Percentiles rank a stretch among this genome's conserved stretches.
Conservation (phyloP, 1,140 invertebrate genomes). For the Zaprionus davidi region DNA sequence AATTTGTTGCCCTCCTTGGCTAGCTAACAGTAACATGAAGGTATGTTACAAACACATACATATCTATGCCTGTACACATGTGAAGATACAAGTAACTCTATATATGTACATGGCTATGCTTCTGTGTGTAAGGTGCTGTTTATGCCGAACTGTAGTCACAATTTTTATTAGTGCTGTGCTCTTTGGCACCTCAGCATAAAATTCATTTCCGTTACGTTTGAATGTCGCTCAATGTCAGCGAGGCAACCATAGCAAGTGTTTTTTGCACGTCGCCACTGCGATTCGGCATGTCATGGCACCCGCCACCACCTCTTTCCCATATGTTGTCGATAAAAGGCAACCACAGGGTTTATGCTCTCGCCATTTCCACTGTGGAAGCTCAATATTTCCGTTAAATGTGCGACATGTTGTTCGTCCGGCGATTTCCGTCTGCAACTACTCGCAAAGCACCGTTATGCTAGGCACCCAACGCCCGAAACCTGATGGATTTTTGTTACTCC, state of each 20-base stretch:
- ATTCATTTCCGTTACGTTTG: constrained; percentile 77
- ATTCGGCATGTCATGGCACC: constrained; percentile 22
- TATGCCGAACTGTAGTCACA: constrained; percentile 6
- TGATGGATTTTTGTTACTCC: not conserved
- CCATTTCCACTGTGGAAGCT: constrained; percentile 41
- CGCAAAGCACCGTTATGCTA: constrained; percentile 3
- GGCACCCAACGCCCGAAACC: constrained; percentile 2
- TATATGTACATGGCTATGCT: not conserved
- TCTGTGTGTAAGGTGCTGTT: not conserved
- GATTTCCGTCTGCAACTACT: constrained; percentile 57
- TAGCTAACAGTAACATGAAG: constrained; percentile 47
- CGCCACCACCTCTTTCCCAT: not conserved
- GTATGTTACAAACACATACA: not conserved
- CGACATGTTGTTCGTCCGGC: constrained; percentile 65
- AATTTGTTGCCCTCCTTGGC: constrained; percentile 66
- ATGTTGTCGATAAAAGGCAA: constrained; percentile 23
- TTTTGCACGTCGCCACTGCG: constrained; percentile 46
- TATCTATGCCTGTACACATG: not conserved
- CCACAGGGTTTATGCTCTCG: constrained; percentile 17
- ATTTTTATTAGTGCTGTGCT: constrained; percentile 62
- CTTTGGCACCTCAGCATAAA: constrained; percentile 70
- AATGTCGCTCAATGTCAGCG: constrained; percentile 71
- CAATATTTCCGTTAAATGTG: constrained; percentile 70
- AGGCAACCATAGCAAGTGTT: constrained; percentile 36
- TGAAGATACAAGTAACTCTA: not conserved